Evolutionary conservation across 2,113 vertebrate species (phyloP).

Genomic region (Forbesichthys agassizii): DNA sequence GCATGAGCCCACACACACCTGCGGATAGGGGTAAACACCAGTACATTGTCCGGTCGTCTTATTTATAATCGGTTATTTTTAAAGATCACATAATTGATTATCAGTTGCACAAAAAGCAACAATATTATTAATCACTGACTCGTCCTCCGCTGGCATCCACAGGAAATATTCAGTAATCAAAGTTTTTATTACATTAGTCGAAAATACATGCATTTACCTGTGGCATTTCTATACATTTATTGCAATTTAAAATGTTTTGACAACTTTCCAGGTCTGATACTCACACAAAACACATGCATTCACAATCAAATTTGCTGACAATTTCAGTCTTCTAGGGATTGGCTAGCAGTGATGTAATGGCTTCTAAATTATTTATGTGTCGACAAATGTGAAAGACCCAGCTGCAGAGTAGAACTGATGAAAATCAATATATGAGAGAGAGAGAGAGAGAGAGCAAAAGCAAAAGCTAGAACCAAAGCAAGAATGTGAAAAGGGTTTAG

Average conservation of each 20-base stretch:
- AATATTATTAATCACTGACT: too few species aligned
- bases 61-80: neutral
- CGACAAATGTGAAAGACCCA: slow-evolving; percentile 65
- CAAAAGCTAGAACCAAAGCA: slow-evolving; percentile 1
- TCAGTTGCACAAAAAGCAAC: neutral
- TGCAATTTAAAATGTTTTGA: neutral
- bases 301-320: slow-evolving; percentile 12
- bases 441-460: slow-evolving; percentile 7
- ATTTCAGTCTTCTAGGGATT: slow-evolving; percentile 26
- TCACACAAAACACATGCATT: neutral
- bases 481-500: slow-evolving; percentile 1
- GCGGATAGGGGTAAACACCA: neutral
- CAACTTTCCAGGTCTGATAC: neutral
- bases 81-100: neutral
- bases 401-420: slow-evolving; percentile 34
- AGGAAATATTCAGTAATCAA: too few species aligned
- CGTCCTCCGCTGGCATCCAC: too few species aligned
- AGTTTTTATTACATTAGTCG: neutral
- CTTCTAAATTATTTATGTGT: slow-evolving; percentile 75
- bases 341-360: slow-evolving; percentile 68
- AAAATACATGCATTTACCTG: neutral
- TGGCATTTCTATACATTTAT: neutral
- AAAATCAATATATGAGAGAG: slow-evolving; percentile 54
- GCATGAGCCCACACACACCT: neutral
- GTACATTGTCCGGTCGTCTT: neutral